These are phyloP conservation scores for Ochlodes sylvanus DNA, from an alignment of 2,888 invertebrate species.

Conservation along the genomic window DNA sequence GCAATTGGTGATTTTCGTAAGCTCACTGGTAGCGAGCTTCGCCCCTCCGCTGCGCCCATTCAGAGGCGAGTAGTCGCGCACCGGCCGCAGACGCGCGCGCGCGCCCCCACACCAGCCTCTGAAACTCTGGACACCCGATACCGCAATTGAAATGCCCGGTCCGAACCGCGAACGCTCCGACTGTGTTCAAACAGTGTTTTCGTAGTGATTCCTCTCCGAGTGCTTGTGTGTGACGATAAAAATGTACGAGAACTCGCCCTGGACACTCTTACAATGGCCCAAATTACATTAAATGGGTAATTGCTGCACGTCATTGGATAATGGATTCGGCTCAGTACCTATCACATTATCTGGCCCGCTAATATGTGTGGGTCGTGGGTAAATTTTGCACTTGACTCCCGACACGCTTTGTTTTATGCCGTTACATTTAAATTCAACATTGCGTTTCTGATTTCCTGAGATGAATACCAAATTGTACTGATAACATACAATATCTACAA, in stretches of 20 bases:
- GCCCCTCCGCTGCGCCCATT: slow-evolving; percentile 82
- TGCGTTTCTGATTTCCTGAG: slow-evolving; percentile 68
- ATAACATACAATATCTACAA: slow-evolving; percentile 41
- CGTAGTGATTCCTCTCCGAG: slow-evolving; percentile 71
- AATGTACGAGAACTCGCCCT: slow-evolving; percentile 72
- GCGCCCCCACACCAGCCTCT: slow-evolving; percentile 66
- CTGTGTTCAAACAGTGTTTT: slow-evolving; percentile 69
- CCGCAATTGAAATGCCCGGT: slow-evolving; percentile 71
- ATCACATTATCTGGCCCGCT: slow-evolving; percentile 70
- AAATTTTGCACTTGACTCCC: slow-evolving; percentile 78
- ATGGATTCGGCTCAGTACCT: slow-evolving; percentile 79
- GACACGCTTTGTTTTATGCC: slow-evolving; percentile 70
- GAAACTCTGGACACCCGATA: slow-evolving; percentile 61
- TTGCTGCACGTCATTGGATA: slow-evolving; percentile 84
- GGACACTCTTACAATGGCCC: slow-evolving; percentile 79
- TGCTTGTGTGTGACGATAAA: slow-evolving; percentile 80
- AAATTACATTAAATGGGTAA: slow-evolving; percentile 84
- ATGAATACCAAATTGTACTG: slow-evolving; percentile 70
- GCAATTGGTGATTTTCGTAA: slow-evolving; percentile 81
- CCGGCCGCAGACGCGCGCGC: slow-evolving; percentile 81
- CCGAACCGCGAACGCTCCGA: slow-evolving; percentile 61
- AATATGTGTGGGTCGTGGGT: slow-evolving; percentile 69
- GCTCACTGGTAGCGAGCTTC: slow-evolving; percentile 78
- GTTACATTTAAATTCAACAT: slow-evolving; percentile 71
- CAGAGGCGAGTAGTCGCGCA: slow-evolving; percentile 77